Evolutionary conservation across 2,113 vertebrate genomes (phyloP), one percentile per base, ranked within the genome.

Genomic region (Myxocyprinus asiaticus): DNA sequence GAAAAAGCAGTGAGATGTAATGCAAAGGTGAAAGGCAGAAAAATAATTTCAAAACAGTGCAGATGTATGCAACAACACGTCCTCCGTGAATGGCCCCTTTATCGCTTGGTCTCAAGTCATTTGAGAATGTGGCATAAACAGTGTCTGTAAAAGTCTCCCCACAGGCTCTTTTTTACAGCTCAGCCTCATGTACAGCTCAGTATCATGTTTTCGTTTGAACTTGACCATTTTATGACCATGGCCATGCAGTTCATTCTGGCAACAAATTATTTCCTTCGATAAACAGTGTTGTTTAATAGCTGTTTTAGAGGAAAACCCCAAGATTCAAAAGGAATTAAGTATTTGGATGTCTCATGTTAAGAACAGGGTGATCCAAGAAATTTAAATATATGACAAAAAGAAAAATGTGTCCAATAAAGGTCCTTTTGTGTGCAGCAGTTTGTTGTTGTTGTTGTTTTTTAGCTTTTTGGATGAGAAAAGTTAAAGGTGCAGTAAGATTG

Each of bases 161-260:
- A 77, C 82, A 85, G 74, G 73, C 87, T 83, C 59, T 87, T 74
- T 70, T 88, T 90, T 85, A 88, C 68, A 86, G 82, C 79, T 84
- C 79, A 55, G 82, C 53, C 80, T 87, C 78, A 82, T 66, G 75
- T 82, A 81, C 82, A 89, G 80, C 85, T 88, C 86, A 87, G 66
- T 68, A 87, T 85, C 81, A 77, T 33, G 22, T 33, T 33, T 33
- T 33, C 74, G 14, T 85, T 86, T 87, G 73, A 67, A 82, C 48
- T 78, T 81, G 67, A 82, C 83, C 81, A 65, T 77, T 90, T 85
- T 85, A 83, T 81, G 53, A 68, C 12, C 45, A 7, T 61, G 66
- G 75, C 63, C 53, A 55, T 71, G 69, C 12, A 66, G 76, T 68
- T 73, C 43, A 9, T 33, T 63, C 53, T 42, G 76, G 56, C 81